Conservation (phyloP, 1,140 invertebrate species). For the Drosophila serrata region DNA sequence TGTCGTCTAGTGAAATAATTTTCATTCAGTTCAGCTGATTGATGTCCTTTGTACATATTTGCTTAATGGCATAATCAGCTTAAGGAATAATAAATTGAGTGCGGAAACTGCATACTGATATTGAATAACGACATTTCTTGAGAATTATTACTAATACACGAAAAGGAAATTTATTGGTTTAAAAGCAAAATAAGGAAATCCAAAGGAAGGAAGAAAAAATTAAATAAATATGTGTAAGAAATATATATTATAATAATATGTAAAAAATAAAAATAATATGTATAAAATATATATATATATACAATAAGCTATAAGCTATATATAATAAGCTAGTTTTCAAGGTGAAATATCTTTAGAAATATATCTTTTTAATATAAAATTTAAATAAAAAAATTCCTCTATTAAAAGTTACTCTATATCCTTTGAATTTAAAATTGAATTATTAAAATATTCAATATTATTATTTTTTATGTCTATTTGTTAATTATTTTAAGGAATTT, state of each 20-base stretch:
- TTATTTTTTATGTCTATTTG: too few species aligned
- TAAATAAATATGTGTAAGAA: not conserved
- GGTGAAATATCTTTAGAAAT: not conserved
- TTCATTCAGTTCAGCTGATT: constrained; percentile 27
- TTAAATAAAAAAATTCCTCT: too few species aligned
- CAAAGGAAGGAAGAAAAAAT: fast-evolving
- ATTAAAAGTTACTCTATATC: too few species aligned
- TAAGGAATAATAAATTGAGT: constrained; percentile 26
- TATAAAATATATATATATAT: too few species aligned
- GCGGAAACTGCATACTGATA: not conserved
- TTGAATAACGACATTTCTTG: not conserved
- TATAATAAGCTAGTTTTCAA: too few species aligned
- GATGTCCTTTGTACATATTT: constrained; percentile 21
- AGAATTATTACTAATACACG: constrained; percentile 5
- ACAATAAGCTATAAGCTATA: too few species aligned
- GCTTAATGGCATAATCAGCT: constrained; percentile 23
- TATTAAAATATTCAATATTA: not conserved
- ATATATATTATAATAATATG: too few species aligned
- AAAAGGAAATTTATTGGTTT: not conserved
- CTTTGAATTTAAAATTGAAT: not conserved
- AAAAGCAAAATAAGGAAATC: not conserved
- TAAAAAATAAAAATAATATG: too few species aligned
- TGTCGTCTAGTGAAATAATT: constrained; percentile 31
- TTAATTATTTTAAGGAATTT: too few species aligned
- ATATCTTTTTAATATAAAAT: not conserved